Base-by-base conservation (phyloP, 2,888 invertebrate species). In the Pecten maximus region DNA sequence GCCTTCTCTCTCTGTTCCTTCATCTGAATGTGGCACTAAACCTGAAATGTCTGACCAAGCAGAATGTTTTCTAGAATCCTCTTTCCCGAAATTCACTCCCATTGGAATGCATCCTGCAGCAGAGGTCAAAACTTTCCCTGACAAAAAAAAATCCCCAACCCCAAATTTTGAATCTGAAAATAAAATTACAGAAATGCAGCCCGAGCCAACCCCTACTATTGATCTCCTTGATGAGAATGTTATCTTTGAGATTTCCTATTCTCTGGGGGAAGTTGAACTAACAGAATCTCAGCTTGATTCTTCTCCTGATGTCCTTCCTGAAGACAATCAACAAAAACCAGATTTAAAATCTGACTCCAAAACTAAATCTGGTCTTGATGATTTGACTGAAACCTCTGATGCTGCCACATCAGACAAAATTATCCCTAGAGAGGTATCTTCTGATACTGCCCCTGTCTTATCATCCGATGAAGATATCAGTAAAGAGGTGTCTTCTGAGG, bases 71-170 rank as follows among this genome's bases (percentile, higher is more conserved):
- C 4, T 16, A 60, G 74, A 74, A 35, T 74, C 35, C 74, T 74
- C 74, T 74, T 74, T 74, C 28, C 74, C 74, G 0, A 74, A 74
- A 74, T 74, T 74, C 35, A 35, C 35, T 28, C 74, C 74, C 16
- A 28, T 28, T 74, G 74, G 74, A 74, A 74, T 74, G 74, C 74
- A 74, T 74, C 74, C 74, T 28, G 35, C 74, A 35, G 74, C 74
- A 35, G 74, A 74, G 35, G 74, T 74, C 10, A 74, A 74, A 74
- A 28, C 12, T 10, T 74, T 74, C 15, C 74, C 74, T 35, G 74
- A 74, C 35, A 28, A 74, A 74, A 74, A 74, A 28, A 74, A 74
- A 74, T 28, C 10, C 35, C 12, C 74, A 35, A 35, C 35, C 35
- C 74, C 74, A 35, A 28, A 35, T 28, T 35, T 74, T 35, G 74